These are phyloP conservation scores for Actinia tenebrosa DNA, from an alignment of 64 coral and sea anemone genomes.

Conservation along the genomic window DNA sequence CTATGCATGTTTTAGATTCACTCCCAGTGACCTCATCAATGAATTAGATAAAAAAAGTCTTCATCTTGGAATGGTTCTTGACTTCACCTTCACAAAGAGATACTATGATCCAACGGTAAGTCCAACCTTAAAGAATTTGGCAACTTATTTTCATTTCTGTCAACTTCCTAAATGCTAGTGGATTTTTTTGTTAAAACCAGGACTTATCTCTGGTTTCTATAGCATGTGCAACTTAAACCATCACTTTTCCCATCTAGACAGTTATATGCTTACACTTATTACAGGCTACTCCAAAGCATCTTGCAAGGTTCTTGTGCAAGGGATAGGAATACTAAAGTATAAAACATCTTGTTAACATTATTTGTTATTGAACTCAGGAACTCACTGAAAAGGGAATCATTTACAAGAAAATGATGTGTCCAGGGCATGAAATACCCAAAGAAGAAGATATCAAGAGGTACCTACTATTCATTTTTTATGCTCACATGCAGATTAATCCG, in stretches of 20 bases:
- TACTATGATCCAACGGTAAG: conserved; percentile 62
- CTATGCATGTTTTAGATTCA: conserved; percentile 51
- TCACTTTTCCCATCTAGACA: no score
- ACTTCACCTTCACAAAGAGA: conserved; percentile 74
- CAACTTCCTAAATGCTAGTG: no score
- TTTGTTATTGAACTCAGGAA: conserved; percentile 13
- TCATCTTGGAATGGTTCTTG: conserved; percentile 61
- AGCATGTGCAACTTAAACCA: no score
- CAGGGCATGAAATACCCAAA: conserved; percentile 65
- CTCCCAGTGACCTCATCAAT: conserved; percentile 59
- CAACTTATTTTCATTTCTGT: no score
- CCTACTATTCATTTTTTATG: no score
- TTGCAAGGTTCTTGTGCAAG: background rate
- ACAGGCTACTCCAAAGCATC: no score
- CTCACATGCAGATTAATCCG: no score
- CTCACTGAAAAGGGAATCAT: conserved; percentile 17
- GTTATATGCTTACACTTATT: no score
- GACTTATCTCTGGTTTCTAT: no score
- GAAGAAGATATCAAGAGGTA: conserved; percentile 57
- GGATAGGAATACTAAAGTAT: background rate
- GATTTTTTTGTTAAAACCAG: no score
- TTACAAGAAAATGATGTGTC: conserved; percentile 52
- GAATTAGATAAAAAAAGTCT: conserved; percentile 18
- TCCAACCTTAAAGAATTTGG: background rate
- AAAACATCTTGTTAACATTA: background rate